phyloP scores from a whole-genome alignment of 2,113 vertebrate genomes.

The Psettodes erumei region DNA sequence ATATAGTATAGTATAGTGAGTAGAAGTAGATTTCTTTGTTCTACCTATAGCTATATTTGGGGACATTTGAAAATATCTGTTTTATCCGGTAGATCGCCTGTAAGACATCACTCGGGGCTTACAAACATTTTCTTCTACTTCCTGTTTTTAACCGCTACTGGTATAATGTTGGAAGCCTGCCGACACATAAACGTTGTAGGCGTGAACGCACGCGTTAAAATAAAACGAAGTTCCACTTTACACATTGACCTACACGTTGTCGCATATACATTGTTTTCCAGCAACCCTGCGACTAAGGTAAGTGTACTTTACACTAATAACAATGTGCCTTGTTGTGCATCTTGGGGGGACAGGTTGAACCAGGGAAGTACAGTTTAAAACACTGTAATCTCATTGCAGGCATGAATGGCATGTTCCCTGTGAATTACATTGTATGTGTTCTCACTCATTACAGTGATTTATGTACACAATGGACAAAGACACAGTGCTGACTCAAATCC shows the following conservation, averaged over 20 bases:
- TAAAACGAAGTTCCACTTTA: too few relatives aligned
- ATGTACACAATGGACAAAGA: slow-evolving; percentile 64
- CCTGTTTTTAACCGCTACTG: slow-evolving; percentile 1
- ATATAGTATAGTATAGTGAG: too few relatives aligned
- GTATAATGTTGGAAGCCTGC: neutral
- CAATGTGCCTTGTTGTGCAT: neutral
- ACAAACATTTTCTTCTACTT: too few relatives aligned
- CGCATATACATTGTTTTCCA: neutral
- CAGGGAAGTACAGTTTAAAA: neutral
- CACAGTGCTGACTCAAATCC: slow-evolving; percentile 28
- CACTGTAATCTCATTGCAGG: neutral
- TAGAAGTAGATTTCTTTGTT: too few relatives aligned
- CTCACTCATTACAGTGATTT: slow-evolving; percentile 35
- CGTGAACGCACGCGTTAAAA: neutral
- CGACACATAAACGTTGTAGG: neutral
- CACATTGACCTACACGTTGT: too few relatives aligned
- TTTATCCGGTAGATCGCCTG: too few relatives aligned
- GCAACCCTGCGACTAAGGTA: slow-evolving; percentile 13
- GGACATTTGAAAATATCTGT: too few relatives aligned
- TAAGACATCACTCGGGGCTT: slow-evolving; percentile 28
- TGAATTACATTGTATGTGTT: neutral
- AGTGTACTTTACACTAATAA: neutral
- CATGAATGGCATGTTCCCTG: neutral
- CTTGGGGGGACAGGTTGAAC: neutral
- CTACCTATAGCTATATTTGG: too few relatives aligned